A percentile compares a stretch with the other conserved stretches of the same genome.
phyloP scores from a whole-genome alignment of 2,888 invertebrate genomes.

The Rhagonycha fulva region DNA sequence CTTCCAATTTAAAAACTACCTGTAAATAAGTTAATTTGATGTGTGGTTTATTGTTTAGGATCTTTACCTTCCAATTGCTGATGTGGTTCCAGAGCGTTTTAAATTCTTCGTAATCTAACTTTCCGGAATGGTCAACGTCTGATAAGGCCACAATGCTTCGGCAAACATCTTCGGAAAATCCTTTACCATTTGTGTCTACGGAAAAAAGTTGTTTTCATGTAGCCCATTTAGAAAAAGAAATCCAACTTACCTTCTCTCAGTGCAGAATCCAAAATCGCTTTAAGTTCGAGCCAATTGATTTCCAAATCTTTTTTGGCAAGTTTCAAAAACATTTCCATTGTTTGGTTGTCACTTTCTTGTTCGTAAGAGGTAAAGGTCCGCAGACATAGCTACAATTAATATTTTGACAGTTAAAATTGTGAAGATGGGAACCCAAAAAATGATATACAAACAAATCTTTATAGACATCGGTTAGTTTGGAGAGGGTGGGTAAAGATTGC shows the following conservation, averaged over 20 bases:
- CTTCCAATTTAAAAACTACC: too few relatives aligned
- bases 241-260: slow-evolving; percentile 74
- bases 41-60: too few relatives aligned
- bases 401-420: too few relatives aligned
- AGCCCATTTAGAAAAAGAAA: too few relatives aligned
- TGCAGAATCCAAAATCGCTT: slow-evolving; percentile 88
- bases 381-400: slow-evolving; percentile 53
- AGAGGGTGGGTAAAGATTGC: too few relatives aligned
- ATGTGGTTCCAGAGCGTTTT: slow-evolving; percentile 82
- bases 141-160: slow-evolving; percentile 93
- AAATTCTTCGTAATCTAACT: slow-evolving; percentile 91
- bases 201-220: too few relatives aligned
- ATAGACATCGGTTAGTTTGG: too few relatives aligned
- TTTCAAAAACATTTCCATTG: slow-evolving; percentile 81
- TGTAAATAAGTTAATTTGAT: too few relatives aligned
- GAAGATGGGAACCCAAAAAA: too few relatives aligned
- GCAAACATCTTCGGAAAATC: slow-evolving; percentile 90
- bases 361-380: slow-evolving; percentile 57
- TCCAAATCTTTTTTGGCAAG: slow-evolving; percentile 90
- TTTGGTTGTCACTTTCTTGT: slow-evolving; percentile 58
- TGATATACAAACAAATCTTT: too few relatives aligned
- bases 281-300: slow-evolving; percentile 91
- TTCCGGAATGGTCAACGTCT: slow-evolving; percentile 89
- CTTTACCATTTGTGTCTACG: slow-evolving; percentile 71
- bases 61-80: slow-evolving; percentile 81